Percentiles rank a stretch among this genome's conserved stretches.
Evolutionary conservation across 2,888 invertebrate species (phyloP).

Genomic region (Mystacides longicornis): DNA sequence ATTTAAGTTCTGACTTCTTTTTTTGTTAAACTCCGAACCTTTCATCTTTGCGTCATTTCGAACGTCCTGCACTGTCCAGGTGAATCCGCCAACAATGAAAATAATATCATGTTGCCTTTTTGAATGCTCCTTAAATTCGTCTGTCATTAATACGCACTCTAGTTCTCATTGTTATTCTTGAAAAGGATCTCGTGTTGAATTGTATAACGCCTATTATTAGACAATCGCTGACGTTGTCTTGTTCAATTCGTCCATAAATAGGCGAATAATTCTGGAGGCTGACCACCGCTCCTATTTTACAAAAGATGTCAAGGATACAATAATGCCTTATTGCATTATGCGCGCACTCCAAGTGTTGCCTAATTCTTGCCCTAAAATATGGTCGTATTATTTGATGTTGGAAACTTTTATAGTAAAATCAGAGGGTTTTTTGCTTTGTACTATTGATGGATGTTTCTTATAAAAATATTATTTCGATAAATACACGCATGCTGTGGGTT

Average conservation of each 20-base stretch:
- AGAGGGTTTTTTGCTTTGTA: too few species aligned
- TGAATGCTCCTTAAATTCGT: conserved; percentile 15
- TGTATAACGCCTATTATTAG: conserved; percentile 8
- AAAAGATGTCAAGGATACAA: conserved; percentile 10
- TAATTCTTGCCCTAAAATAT: too few species aligned
- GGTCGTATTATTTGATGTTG: too few species aligned
- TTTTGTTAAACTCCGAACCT: too few species aligned
- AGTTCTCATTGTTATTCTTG: conserved; percentile 5
- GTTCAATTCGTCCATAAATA: conserved; percentile 22
- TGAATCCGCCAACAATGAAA: conserved; percentile 7
- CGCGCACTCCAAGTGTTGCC: too few species aligned
- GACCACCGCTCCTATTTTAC: conserved; percentile 7
- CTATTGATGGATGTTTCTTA: too few species aligned
- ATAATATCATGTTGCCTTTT: conserved; percentile 4
- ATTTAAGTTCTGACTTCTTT: too few species aligned
- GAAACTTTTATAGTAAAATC: too few species aligned
- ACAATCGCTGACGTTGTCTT: conserved; percentile 17
- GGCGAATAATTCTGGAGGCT: conserved; percentile 22
- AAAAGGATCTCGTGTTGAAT: conserved; percentile 6
- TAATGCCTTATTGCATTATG: too few species aligned
- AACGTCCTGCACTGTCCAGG: conserved; percentile 16
- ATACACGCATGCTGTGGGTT: too few species aligned
- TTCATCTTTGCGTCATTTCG: not conserved
- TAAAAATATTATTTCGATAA: too few species aligned
- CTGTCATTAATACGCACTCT: conserved; percentile 21